Evolutionary conservation across 2,797 vertebrate species (phyloP).

Genomic region (Salmo trutta): DNA sequence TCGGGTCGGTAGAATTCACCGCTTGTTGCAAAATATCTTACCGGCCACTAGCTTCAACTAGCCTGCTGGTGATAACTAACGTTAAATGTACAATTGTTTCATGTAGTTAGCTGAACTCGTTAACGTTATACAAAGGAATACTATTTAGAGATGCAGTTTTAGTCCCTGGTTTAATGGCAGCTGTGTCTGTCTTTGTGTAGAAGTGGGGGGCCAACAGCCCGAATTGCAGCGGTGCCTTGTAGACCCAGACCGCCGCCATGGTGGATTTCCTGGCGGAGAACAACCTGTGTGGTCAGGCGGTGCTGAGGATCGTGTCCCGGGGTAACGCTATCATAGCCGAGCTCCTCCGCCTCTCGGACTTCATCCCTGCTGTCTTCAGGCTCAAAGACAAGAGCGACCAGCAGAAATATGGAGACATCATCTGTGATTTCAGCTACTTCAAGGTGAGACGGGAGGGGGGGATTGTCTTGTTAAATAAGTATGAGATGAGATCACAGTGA

Average conservation of each 20-base stretch:
- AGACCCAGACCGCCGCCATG: constrained; percentile 67
- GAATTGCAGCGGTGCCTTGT: background rate
- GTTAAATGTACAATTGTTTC: background rate
- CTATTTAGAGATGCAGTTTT: background rate
- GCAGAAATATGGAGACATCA: constrained; percentile 97
- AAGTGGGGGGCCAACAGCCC: background rate
- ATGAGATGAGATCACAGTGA: background rate
- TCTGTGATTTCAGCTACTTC: constrained; percentile 99
- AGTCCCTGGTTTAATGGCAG: background rate
- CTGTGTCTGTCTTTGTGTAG: background rate
- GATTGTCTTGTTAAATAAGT: background rate
- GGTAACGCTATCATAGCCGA: constrained; percentile 98
- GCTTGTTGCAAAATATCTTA: background rate
- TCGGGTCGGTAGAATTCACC: background rate
- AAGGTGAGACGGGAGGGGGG: constrained; percentile 77
- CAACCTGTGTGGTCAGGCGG: constrained; percentile 93
- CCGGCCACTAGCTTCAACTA: background rate
- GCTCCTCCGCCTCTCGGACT: constrained; percentile 94
- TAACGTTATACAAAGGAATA: background rate
- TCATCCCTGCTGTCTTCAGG: constrained; percentile 91
- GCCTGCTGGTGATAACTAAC: background rate
- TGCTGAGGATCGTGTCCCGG: constrained; percentile 94
- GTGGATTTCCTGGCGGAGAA: constrained; percentile 98
- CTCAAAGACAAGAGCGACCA: constrained; percentile 93
- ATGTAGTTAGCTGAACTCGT: background rate